phyloP scores from a whole-genome alignment of 2,797 vertebrate species.

The Apodemus agrarius region DNA sequence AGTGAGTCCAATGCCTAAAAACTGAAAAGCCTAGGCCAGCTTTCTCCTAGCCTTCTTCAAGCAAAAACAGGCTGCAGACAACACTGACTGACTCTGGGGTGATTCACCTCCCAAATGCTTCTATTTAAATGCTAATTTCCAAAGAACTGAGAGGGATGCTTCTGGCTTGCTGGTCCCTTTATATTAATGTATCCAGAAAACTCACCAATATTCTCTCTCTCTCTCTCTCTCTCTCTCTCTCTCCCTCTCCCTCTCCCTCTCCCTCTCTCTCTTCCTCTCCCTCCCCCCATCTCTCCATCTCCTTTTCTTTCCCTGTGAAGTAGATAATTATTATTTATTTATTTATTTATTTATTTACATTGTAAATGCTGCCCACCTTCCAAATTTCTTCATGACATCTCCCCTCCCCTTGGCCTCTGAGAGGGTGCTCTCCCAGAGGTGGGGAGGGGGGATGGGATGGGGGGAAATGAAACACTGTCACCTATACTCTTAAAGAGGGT shows the following conservation, averaged over 20 bases:
- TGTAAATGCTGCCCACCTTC: not conserved
- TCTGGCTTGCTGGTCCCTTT: constrained; percentile 51
- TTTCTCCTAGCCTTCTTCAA: not conserved
- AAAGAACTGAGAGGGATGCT: constrained; percentile 65
- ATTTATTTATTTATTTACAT: not conserved
- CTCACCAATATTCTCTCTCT: not conserved
- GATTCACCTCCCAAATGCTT: constrained; percentile 83
- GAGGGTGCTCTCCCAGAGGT: not conserved
- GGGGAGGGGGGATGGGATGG: too few relatives aligned
- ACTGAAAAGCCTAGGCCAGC: not conserved
- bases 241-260: too few relatives aligned
- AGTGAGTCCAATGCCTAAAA: not conserved
- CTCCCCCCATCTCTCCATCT: too few relatives aligned
- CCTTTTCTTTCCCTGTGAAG: not conserved
- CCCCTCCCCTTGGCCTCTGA: not conserved
- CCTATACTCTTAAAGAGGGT: not conserved
- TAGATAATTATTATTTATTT: not conserved
- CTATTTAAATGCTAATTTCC: constrained; percentile 88
- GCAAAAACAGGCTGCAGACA: constrained; percentile 35
- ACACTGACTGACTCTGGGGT: not conserved
- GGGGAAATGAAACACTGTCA: too few relatives aligned
- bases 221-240: too few relatives aligned
- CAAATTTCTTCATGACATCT: not conserved
- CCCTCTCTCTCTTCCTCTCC: too few relatives aligned
- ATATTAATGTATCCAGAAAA: constrained; percentile 73